Evolutionary conservation across 2,888 invertebrate genomes (phyloP).

Genomic region (Halictus quadricinctus): DNA sequence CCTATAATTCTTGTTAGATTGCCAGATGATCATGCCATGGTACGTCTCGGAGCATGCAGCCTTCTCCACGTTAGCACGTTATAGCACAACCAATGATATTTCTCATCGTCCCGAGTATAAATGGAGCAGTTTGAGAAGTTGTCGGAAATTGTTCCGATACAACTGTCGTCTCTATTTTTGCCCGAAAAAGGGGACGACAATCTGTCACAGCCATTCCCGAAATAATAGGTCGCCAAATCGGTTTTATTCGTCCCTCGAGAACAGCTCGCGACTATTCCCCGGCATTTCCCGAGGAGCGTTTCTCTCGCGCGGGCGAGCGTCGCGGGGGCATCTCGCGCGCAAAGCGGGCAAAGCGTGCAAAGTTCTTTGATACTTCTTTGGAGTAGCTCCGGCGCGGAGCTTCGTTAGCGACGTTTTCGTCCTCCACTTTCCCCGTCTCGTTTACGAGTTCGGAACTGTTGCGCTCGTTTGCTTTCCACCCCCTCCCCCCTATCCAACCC

Average conservation of each 20-base stretch:
- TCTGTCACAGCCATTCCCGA: not conserved
- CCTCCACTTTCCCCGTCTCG: conserved; percentile 51
- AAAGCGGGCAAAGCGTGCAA: conserved; percentile 1
- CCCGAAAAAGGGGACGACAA: not conserved
- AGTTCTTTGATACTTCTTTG: conserved; percentile 43
- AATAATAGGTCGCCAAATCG: not conserved
- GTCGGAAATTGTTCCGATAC: not conserved
- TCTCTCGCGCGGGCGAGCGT: not conserved
- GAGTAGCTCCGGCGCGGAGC: conserved; percentile 32
- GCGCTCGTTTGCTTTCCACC: conserved; percentile 59
- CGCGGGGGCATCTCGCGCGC: not conserved
- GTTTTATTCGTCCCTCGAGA: not conserved
- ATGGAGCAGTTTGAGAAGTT: not conserved
- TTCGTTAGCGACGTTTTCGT: conserved; percentile 55
- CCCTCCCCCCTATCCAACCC: conserved; percentile 1
- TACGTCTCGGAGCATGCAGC: not conserved
- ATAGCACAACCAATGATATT: not conserved
- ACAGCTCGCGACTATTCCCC: not conserved
- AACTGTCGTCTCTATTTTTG: not conserved
- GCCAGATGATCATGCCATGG: too few relatives aligned
- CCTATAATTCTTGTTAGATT: too few relatives aligned
- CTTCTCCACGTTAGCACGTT: not conserved
- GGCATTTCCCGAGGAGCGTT: conserved; percentile 1
- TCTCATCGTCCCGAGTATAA: not conserved
- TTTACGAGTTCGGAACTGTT: conserved; percentile 66